Conservation (phyloP, 2,888 invertebrate species). For the Xanthostigma xanthostigma region DNA sequence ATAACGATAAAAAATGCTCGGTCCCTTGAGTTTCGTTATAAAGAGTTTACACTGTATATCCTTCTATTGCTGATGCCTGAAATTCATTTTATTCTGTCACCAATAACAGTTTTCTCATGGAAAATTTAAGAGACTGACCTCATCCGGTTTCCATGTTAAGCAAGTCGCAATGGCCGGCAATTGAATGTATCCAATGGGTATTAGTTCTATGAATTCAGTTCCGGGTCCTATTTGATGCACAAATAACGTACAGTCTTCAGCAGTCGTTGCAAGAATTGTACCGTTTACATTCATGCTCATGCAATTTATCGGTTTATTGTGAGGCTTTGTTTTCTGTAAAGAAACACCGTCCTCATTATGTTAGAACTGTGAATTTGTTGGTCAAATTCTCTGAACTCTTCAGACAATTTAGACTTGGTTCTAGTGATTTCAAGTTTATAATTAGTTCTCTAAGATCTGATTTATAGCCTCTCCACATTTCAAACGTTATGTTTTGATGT, state of each 20-base stretch:
- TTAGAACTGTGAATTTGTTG: neutral
- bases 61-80: constrained; percentile 5
- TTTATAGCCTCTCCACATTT: too few relatives aligned
- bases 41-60: too few relatives aligned
- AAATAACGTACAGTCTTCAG: constrained; percentile 54
- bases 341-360: neutral
- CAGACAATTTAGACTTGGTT: too few relatives aligned
- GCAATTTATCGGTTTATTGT: constrained; percentile 42
- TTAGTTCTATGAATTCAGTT: constrained; percentile 28
- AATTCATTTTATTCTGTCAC: neutral
- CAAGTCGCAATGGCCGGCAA: constrained; percentile 45
- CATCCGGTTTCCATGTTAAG: constrained; percentile 49
- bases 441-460: too few relatives aligned
- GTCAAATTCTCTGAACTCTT: too few relatives aligned
- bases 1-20: too few relatives aligned
- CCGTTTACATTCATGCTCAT: constrained; percentile 42
- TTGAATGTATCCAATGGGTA: constrained; percentile 52
- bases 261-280: constrained; percentile 47
- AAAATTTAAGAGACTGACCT: constrained; percentile 24
- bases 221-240: constrained; percentile 34
- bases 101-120: too few relatives aligned
- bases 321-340: constrained; percentile 47
- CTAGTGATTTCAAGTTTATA: too few relatives aligned
- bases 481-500: too few relatives aligned
- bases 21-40: too few relatives aligned